These are phyloP conservation scores for Petrolisthes cinctipes DNA, from an alignment of 2,888 invertebrate species.

Conservation along the genomic window DNA sequence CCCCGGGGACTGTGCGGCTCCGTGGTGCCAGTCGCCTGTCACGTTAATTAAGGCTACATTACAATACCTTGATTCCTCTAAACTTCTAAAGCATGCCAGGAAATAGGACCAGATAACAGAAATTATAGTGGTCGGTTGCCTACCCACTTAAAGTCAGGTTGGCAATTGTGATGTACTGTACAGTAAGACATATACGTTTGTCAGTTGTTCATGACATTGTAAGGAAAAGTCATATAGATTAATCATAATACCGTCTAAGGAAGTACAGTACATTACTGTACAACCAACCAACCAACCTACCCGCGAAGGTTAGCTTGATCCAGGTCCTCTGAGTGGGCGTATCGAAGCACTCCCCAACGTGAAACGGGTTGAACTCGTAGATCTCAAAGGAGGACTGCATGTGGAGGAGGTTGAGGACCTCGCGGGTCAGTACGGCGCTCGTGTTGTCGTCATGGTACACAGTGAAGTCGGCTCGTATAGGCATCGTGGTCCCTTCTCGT, in stretches of 20 bases:
- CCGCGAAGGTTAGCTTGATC: slow-evolving; percentile 50
- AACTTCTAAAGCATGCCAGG: no score
- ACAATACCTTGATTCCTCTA: no score
- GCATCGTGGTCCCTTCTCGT: background rate
- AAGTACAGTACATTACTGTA: background rate
- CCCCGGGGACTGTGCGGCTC: slow-evolving; percentile 29
- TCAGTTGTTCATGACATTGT: no score
- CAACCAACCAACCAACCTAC: slow-evolving; percentile 16
- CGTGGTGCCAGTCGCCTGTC: slow-evolving; percentile 39
- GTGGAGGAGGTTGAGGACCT: slow-evolving; percentile 52
- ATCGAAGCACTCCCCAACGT: slow-evolving; percentile 51
- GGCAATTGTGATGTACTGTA: no score
- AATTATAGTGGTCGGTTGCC: no score
- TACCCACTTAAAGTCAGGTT: no score
- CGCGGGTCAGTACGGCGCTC: slow-evolving; percentile 1
- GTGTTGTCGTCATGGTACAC: slow-evolving; percentile 39
- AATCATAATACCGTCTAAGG: background rate
- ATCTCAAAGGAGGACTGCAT: slow-evolving; percentile 38
- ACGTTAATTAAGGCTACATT: no score
- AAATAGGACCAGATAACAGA: no score
- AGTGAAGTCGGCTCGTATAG: slow-evolving; percentile 36
- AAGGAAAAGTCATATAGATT: no score
- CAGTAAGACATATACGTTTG: no score
- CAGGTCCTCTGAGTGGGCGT: slow-evolving; percentile 42
- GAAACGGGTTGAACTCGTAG: slow-evolving; percentile 44